Evolutionary conservation across 1,140 invertebrate genomes (phyloP), one percentile per base, ranked within the genome.

Genomic region (Pseudomyrmex pallidus): DNA sequence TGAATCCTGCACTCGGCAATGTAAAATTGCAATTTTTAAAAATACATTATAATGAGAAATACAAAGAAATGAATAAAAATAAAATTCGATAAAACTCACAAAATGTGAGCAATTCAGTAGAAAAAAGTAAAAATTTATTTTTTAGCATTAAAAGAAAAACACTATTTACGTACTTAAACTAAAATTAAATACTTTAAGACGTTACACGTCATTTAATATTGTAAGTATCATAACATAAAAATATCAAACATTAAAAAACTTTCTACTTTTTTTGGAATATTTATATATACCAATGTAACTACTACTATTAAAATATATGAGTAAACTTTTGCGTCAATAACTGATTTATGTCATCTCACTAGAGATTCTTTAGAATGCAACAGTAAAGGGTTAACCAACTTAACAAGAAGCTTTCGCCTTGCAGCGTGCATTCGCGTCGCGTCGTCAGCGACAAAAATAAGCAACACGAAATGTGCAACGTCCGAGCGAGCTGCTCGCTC

Each of bases 381-480:
- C 20, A 46, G 2, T 15, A 68, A 80, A 80, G 76, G 66, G 76
- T 70, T 80, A 78, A 78, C 76, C 54, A 80, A 80, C 76, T 80
- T 70, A 50, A 70, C 66, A 66, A 61, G 76, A 61, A 70, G 66
- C 64, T 54, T 80, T 80, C 66, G 76, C 64, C 66, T 70, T 70
- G 76, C 74, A 12, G 61, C 48, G 25, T 76, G 61, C 76, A 78
- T 78, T 25, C 76, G 54, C 64, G 64, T 8, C 50, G 63, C 44
- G 20, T 50, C 66, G 76, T 80, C 76, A 80, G 76, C 76, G 76
- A 80, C 76, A 56, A 80, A 80, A 80, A 80, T 80, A 80, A 80
- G 76, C 54, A 80, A 80, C 15, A 72, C 76, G 64, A 77, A 77
- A 78, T 66, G 76, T 70, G 76, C 64, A 80, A 72, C 54, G 76